These are phyloP conservation scores for Pogonocherus hispidulus DNA, from an alignment of 2,888 invertebrate genomes.

Conservation along the genomic window DNA sequence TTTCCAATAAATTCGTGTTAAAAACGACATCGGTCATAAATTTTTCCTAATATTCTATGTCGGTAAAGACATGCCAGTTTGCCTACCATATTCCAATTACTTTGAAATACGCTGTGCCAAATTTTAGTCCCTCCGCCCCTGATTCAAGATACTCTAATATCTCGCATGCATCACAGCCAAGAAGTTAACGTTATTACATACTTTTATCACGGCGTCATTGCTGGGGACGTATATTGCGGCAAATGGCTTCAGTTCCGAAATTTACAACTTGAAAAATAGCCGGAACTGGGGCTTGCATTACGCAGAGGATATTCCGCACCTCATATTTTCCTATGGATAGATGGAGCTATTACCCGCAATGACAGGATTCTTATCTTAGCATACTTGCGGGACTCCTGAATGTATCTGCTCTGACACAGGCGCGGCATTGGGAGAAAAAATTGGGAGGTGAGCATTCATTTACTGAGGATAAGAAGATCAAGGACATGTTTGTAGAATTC, in stretches of 20 bases:
- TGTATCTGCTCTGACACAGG: not conserved
- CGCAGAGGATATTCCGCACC: not conserved
- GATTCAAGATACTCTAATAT: not conserved
- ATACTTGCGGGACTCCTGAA: not conserved
- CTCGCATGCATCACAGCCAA: not conserved
- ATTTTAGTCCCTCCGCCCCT: not conserved
- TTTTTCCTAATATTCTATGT: too few species aligned
- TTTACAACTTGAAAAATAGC: slow-evolving; percentile 9
- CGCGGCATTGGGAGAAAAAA: not conserved
- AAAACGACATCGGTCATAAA: too few species aligned
- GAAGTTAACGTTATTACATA: not conserved
- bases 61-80: too few species aligned
- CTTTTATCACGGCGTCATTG: not conserved
- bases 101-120: too few species aligned
- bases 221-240: not conserved
- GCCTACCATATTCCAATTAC: too few species aligned
- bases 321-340: not conserved
- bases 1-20: too few species aligned
- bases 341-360: not conserved
- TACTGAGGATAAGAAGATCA: too few species aligned
- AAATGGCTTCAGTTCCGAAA: not conserved
- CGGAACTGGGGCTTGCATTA: not conserved
- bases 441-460: not conserved
- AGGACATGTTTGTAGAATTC: too few species aligned
- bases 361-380: not conserved